Percentiles rank a stretch among this genome's conserved stretches.
Conservation (phyloP, 2,797 vertebrate genomes). For the Halcyon badia region DNA sequence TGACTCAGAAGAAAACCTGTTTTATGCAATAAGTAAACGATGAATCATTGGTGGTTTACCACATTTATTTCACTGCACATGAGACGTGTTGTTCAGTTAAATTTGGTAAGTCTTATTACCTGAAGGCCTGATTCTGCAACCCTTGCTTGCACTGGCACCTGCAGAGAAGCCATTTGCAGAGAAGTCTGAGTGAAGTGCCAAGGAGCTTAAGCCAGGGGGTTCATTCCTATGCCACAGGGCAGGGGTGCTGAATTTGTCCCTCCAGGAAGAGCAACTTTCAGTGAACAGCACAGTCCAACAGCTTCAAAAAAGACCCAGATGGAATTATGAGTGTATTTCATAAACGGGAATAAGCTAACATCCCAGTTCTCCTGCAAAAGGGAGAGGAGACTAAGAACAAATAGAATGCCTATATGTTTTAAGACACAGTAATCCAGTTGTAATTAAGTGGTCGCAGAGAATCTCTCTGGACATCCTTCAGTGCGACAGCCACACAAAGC, state of each 20-base stretch:
- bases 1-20: constrained; percentile 63
- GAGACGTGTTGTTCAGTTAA: constrained; percentile 4
- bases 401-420: not conserved
- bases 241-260: not conserved
- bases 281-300: not conserved
- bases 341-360: constrained; percentile 55
- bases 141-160: not conserved
- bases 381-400: constrained; percentile 39
- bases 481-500: not conserved
- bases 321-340: constrained; percentile 2
- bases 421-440: not conserved
- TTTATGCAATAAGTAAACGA: constrained; percentile 22
- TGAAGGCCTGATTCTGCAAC: not conserved
- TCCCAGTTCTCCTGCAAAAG: not conserved
- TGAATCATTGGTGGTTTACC: constrained; percentile 59
- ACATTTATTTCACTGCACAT: constrained; percentile 52
- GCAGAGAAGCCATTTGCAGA: not conserved
- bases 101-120: constrained; percentile 1
- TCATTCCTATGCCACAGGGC: not conserved
- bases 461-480: not conserved
- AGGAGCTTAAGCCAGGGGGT: not conserved
- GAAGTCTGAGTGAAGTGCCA: not conserved
- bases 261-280: not conserved
- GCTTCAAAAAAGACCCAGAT: not conserved
- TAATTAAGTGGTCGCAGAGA: not conserved